Conservation (phyloP, 2,113 vertebrate genomes). For the Labrus mixtus region DNA sequence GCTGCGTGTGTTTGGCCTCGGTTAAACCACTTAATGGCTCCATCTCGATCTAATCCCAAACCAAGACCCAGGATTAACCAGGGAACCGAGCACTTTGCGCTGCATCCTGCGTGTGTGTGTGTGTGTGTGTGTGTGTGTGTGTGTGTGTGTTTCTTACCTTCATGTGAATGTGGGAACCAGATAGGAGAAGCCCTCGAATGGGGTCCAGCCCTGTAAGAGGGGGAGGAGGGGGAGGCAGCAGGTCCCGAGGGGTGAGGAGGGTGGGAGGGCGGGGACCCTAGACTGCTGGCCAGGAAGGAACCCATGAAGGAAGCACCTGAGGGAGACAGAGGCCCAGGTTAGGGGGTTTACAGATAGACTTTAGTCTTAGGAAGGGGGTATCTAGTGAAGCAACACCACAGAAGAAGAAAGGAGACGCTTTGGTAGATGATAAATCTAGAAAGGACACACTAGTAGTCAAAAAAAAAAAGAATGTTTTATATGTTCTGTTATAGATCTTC, state of each 20-base stretch:
- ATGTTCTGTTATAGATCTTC: no score
- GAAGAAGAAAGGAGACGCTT: background rate
- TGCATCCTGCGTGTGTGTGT: constrained; percentile 32
- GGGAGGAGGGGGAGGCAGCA: constrained; percentile 89
- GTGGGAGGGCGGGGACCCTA: constrained; percentile 89
- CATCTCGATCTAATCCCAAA: constrained; percentile 77
- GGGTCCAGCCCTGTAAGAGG: constrained; percentile 88
- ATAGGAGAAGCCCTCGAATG: constrained; percentile 94
- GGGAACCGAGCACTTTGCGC: constrained; percentile 48
- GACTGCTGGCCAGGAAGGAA: constrained; percentile 93
- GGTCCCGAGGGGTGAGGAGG: constrained; percentile 87
- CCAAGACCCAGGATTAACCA: constrained; percentile 77
- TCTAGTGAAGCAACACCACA: background rate
- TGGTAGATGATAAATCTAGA: no score
- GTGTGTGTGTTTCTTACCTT: constrained; percentile 86
- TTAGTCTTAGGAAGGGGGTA: background rate
- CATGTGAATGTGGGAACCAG: constrained; percentile 98
- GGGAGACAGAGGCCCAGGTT: constrained; percentile 41
- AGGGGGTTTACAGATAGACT: constrained; percentile 26
- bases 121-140: constrained; percentile 22
- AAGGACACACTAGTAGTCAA: background rate
- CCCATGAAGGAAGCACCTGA: constrained; percentile 95
- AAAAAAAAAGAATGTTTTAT: background rate
- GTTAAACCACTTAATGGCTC: constrained; percentile 81
- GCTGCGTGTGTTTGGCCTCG: constrained; percentile 66